Percentiles rank a stretch among this genome's conserved stretches.
Conservation (phyloP, 2,113 vertebrate species). For the Ctenomys sociabilis region DNA sequence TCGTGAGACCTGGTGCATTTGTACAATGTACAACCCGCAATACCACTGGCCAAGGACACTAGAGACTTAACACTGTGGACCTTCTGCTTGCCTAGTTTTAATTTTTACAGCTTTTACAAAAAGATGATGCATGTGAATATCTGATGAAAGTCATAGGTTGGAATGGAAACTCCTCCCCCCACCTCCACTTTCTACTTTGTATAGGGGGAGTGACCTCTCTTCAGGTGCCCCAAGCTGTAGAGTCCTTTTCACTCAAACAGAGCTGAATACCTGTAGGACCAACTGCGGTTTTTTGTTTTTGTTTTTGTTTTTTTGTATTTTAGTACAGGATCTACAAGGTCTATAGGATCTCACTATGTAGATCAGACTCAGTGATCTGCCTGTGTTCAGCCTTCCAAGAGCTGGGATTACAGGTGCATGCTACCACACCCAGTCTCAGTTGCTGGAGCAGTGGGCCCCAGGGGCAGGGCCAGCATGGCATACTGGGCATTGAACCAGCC, state of each 20-base stretch:
- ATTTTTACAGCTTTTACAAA: not conserved
- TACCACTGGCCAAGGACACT: not conserved
- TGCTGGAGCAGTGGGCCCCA: too few relatives aligned
- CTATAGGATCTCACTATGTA: too few relatives aligned
- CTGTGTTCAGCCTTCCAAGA: too few relatives aligned
- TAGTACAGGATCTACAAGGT: too few relatives aligned
- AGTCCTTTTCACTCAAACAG: not conserved
- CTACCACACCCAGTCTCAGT: too few relatives aligned
- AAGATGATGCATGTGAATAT: not conserved
- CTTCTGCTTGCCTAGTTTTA: not conserved
- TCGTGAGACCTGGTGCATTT: not conserved
- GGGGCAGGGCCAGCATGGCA: too few relatives aligned
- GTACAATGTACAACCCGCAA: not conserved
- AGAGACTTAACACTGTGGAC: not conserved
- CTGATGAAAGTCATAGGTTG: not conserved
- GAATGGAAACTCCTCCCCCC: not conserved
- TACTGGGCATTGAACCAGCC: too few relatives aligned
- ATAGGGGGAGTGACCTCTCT: not conserved
- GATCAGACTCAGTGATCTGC: too few relatives aligned
- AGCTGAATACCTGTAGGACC: not conserved
- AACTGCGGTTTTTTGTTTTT: too few relatives aligned
- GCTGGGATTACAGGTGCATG: too few relatives aligned
- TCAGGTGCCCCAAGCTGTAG: not conserved
- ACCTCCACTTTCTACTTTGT: fast-evolving
- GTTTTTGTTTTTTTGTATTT: too few relatives aligned